These are phyloP conservation scores for Aradophagus sp. DNA, from an alignment of 1,140 invertebrate species.

Conservation along the genomic window DNA sequence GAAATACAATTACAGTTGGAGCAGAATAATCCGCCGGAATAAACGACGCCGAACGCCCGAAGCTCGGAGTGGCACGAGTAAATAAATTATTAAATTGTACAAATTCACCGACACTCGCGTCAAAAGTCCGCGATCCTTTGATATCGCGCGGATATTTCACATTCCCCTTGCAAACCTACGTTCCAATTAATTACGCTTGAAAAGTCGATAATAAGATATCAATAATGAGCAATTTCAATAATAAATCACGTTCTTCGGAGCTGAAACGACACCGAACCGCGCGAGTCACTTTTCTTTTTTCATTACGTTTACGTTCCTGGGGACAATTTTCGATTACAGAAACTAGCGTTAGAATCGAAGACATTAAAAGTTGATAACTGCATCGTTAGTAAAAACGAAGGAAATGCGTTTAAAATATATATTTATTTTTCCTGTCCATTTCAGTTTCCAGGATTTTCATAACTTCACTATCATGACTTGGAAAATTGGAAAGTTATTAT, in stretches of 20 bases:
- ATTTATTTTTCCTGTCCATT: no score
- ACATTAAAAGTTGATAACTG: no score
- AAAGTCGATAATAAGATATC: slow-evolving; percentile 15
- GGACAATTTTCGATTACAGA: no score
- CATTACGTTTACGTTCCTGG: no score
- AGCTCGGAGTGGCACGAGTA: slow-evolving; percentile 3
- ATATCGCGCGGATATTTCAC: slow-evolving; percentile 5
- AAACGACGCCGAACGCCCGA: slow-evolving; percentile 6
- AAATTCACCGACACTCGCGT: slow-evolving; percentile 1
- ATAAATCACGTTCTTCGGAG: slow-evolving; percentile 13
- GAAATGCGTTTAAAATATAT: no score
- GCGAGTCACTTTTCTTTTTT: slow-evolving; percentile 1
- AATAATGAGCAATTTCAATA: slow-evolving; percentile 22
- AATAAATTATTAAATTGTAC: slow-evolving; percentile 11
- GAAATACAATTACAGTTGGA: neutral
- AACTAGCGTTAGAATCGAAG: no score
- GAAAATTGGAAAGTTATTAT: no score
- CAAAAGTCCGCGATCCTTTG: neutral
- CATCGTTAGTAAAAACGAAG: no score
- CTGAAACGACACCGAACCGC: neutral
- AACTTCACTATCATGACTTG: no score
- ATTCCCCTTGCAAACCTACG: slow-evolving; percentile 8
- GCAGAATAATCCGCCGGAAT: slow-evolving; percentile 16
- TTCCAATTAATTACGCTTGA: slow-evolving; percentile 22
- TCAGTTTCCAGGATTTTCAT: no score